A percentile compares a stretch with the other conserved stretches of the same genome.
These are phyloP conservation scores for Gnathochromis pfefferi DNA, from an alignment of 2,113 vertebrate genomes.

Conservation along the genomic window DNA sequence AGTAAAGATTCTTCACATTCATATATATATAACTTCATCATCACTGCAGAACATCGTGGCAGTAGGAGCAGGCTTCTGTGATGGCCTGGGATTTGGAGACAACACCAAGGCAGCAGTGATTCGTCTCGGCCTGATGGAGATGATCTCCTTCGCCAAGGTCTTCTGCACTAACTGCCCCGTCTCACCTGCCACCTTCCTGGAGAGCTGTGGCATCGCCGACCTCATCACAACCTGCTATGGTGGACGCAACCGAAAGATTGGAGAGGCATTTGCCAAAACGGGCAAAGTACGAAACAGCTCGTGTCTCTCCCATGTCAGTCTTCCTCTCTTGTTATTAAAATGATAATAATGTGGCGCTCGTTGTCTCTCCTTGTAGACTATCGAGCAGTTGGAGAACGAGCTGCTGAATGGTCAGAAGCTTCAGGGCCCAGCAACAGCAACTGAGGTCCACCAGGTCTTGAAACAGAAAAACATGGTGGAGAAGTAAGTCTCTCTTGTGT, in stretches of 20 bases:
- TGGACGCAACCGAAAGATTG: conserved; percentile 89
- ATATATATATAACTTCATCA: neutral
- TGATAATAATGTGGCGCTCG: fast-evolving
- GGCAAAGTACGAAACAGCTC: conserved; percentile 75
- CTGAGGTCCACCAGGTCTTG: conserved; percentile 84
- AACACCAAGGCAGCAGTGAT: conserved; percentile 97
- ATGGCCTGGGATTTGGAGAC: conserved; percentile 89
- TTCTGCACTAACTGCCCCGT: conserved; percentile 83
- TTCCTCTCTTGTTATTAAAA: neutral
- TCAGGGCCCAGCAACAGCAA: conserved; percentile 90
- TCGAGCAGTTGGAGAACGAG: conserved; percentile 92
- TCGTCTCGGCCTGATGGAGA: conserved; percentile 95
- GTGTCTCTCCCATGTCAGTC: too few species aligned
- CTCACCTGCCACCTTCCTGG: conserved; percentile 83
- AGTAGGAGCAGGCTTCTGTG: conserved; percentile 92
- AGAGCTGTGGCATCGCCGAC: conserved; percentile 93
- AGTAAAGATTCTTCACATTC: neutral
- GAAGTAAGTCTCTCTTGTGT: conserved; percentile 75
- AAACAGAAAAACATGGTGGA: conserved; percentile 80
- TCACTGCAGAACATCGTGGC: conserved; percentile 86
- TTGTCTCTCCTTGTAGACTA: conserved; percentile 70
- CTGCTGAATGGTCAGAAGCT: conserved; percentile 97
- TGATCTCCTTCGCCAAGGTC: conserved; percentile 86
- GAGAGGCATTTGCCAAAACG: conserved; percentile 85
- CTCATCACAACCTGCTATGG: conserved; percentile 97